These are phyloP conservation scores for Brachypodius melanocephalos DNA, from an alignment of 2,113 vertebrate genomes.

Conservation along the genomic window DNA sequence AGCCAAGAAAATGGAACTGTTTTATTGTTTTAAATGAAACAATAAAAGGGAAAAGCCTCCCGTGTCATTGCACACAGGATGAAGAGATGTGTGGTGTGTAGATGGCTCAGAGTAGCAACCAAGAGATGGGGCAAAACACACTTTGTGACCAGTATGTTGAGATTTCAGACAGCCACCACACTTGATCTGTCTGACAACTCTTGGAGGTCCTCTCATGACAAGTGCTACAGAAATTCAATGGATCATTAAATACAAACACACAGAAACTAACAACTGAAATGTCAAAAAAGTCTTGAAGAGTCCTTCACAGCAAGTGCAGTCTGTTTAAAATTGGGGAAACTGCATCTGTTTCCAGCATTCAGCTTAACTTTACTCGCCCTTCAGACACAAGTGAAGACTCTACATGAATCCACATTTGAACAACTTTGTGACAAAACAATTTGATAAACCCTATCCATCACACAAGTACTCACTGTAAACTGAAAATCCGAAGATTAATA, in stretches of 20 bases:
- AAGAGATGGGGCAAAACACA: not conserved
- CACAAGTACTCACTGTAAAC: not conserved
- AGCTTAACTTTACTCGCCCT: not conserved
- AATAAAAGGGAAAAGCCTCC: not conserved
- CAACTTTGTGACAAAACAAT: not conserved
- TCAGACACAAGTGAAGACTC: not conserved
- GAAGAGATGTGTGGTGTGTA: not conserved
- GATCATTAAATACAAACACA: not conserved
- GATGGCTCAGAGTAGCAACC: not conserved
- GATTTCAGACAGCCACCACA: not conserved
- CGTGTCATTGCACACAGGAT: not conserved
- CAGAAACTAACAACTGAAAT: not conserved
- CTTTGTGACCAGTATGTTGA: not conserved
- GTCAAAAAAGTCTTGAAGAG: accelerated
- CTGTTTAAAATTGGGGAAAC: not conserved
- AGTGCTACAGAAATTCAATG: not conserved
- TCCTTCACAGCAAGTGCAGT: not conserved
- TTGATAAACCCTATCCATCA: not conserved
- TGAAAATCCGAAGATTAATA: not conserved
- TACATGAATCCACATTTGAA: not conserved
- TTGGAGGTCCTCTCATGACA: not conserved
- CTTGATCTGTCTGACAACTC: not conserved
- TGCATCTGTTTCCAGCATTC: not conserved
- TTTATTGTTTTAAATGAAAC: not conserved
- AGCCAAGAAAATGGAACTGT: not conserved